Base-by-base conservation (phyloP, 2,797 vertebrate genomes). In the Cottoperca gobio region DNA sequence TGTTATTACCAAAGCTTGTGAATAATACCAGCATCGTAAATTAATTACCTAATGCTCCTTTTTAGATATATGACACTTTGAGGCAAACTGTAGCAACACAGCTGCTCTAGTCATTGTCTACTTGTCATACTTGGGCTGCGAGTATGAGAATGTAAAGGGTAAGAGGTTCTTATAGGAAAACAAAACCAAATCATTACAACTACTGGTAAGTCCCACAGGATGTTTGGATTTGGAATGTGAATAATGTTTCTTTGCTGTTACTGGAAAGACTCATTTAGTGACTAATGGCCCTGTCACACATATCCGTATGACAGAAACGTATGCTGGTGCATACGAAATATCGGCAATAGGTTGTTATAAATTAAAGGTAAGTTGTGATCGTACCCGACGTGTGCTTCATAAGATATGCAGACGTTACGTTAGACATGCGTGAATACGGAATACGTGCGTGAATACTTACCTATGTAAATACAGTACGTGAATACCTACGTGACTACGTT, bases 111-210 rank as follows among this genome's bases (percentile, higher is more conserved):
- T 58, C 37, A 43, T 70, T 45, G 28, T 50, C 24, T 48, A 62
- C 55, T 65, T 52, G n/a, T 66, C 23, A 60, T 65, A 55, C 45
- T 61, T 59, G 4, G 28, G 23, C 70, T 60, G 68, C 59, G 71
- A 45, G 63, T 54, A 31, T 61, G 24, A 65, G 23, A 28, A 33
- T 53, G 19, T 57, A 60, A 76, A 73, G 14, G 48, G 65, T 46
- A 52, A 74, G 70, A 70, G 17, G 23, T 42, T 65, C n/a, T 77
- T 37, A 1, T 40, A 73, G 39, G 63, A 82, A 72, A 79, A 67
- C 23, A 71, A 81, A 87, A 72, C 11, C 33, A 13, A 73, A 76
- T 69, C 42, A 87, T 86, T 80, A 59, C 68, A 76, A 70, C 37
- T 45, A 66, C 74, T 89, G 8, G 0, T 46, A 73, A 76, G 53